phyloP scores from a whole-genome alignment of 2,797 vertebrate genomes.

The Pseudomugil gertrudae region DNA sequence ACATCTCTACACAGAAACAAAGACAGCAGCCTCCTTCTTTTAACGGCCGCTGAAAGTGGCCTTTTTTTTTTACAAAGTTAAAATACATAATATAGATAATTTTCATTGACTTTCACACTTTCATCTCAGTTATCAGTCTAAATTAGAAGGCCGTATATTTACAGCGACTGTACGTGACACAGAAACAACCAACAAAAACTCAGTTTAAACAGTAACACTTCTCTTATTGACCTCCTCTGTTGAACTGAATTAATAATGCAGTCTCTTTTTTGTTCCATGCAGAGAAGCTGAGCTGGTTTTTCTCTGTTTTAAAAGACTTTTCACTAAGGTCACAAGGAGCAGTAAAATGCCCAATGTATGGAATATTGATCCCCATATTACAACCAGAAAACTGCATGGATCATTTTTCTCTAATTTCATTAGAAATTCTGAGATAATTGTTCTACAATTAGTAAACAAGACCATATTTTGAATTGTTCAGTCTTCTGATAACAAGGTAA shows the following conservation, averaged over 20 bases:
- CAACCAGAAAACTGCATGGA: slow-evolving; percentile 60
- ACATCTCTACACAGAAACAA: slow-evolving; percentile 70
- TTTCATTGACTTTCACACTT: slow-evolving; percentile 6
- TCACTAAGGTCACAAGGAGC: slow-evolving; percentile 74
- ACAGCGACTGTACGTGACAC: slow-evolving; percentile 34
- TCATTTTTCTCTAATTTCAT: slow-evolving; percentile 59
- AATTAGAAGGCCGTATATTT: slow-evolving; percentile 27
- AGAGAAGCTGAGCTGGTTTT: slow-evolving; percentile 61
- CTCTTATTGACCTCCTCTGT: slow-evolving; percentile 75
- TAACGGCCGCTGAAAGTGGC: slow-evolving; percentile 22
- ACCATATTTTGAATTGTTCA: not conserved
- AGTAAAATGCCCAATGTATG: slow-evolving; percentile 73
- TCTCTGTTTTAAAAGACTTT: slow-evolving; percentile 77
- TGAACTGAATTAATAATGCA: slow-evolving; percentile 79
- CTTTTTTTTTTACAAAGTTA: slow-evolving; percentile 13
- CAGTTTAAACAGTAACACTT: slow-evolving; percentile 55
- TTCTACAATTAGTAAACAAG: not conserved
- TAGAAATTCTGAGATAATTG: slow-evolving; percentile 49
- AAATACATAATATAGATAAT: slow-evolving; percentile 3
- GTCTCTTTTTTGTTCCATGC: slow-evolving; percentile 63
- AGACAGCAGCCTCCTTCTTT: slow-evolving; percentile 44
- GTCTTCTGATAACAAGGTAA: not conserved
- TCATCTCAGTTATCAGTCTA: slow-evolving; percentile 19
- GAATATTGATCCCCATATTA: slow-evolving; percentile 74
- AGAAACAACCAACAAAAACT: slow-evolving; percentile 58